A percentile compares a stretch with the other conserved stretches of the same genome.
Evolutionary conservation across 2,888 invertebrate genomes (phyloP).

Genomic region (Cheilosia impressa): DNA sequence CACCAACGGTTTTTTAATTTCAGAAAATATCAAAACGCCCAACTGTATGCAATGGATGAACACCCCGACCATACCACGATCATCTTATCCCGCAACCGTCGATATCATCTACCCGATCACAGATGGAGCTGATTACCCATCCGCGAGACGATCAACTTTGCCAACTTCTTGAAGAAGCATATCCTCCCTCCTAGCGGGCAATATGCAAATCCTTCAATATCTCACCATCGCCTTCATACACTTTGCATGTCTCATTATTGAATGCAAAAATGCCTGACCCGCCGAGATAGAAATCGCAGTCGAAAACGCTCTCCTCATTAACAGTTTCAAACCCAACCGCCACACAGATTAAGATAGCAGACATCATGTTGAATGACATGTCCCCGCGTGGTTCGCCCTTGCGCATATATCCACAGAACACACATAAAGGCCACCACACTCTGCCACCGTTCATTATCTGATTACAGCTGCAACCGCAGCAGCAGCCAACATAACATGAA

Average conservation of each 20-base stretch:
- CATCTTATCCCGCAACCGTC: slow-evolving; percentile 24
- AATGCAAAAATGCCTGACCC: slow-evolving; percentile 64
- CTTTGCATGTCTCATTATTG: slow-evolving; percentile 71
- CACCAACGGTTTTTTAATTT: background rate
- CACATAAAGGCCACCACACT: slow-evolving; percentile 50
- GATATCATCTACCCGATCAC: background rate
- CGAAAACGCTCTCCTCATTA: slow-evolving; percentile 64
- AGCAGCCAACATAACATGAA: background rate
- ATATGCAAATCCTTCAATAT: slow-evolving; percentile 37
- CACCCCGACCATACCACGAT: background rate
- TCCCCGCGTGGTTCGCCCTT: slow-evolving; percentile 40
- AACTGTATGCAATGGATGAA: slow-evolving; percentile 19
- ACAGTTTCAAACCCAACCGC: slow-evolving; percentile 45
- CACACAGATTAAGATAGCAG: slow-evolving; percentile 59
- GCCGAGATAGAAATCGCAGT: slow-evolving; percentile 60
- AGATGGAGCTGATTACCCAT: slow-evolving; percentile 27
- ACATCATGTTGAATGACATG: slow-evolving; percentile 75
- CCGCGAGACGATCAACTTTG: background rate
- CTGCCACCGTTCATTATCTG: slow-evolving; percentile 47
- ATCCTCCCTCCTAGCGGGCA: background rate
- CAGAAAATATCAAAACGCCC: background rate
- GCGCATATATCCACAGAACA: background rate
- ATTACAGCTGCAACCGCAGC: slow-evolving; percentile 28
- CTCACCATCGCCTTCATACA: background rate
- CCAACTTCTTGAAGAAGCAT: background rate